A percentile compares a stretch with the other conserved stretches of the same genome.
Conservation (phyloP, 1,140 invertebrate species). For the Bombus difficillimus region DNA sequence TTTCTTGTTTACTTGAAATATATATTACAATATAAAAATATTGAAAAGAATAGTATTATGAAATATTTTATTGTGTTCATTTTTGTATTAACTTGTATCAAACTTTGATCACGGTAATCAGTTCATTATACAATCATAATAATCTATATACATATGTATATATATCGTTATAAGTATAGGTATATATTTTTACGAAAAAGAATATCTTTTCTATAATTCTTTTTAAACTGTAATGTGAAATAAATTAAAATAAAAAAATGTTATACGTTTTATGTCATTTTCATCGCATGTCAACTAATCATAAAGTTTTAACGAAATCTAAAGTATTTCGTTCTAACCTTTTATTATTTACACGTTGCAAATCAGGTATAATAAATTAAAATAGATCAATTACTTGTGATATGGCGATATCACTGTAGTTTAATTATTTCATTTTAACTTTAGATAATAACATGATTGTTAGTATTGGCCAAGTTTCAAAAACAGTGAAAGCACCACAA, state of each 20-base stretch:
- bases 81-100: not conserved
- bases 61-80: not conserved
- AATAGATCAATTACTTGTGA: not conserved
- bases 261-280: constrained; percentile 40
- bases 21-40: not conserved
- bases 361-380: constrained; percentile 68
- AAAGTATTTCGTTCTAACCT: constrained; percentile 61
- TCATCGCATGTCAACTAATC: constrained; percentile 49
- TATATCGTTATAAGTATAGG: not conserved
- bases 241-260: constrained; percentile 55
- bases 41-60: not conserved
- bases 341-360: constrained; percentile 57
- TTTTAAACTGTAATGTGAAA: not conserved
- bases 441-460: constrained; percentile 80
- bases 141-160: not conserved
- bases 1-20: constrained; percentile 4
- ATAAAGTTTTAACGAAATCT: constrained; percentile 56
- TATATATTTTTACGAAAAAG: not conserved
- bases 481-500: constrained; percentile 85
- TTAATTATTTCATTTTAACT: constrained; percentile 39
- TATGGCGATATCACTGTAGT: not conserved
- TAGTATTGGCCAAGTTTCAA: constrained; percentile 90
- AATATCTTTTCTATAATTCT: not conserved
- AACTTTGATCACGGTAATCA: not conserved
- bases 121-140: not conserved